These are phyloP conservation scores for Heteromyza rotundicornis DNA, from an alignment of 2,888 invertebrate species.

Conservation along the genomic window DNA sequence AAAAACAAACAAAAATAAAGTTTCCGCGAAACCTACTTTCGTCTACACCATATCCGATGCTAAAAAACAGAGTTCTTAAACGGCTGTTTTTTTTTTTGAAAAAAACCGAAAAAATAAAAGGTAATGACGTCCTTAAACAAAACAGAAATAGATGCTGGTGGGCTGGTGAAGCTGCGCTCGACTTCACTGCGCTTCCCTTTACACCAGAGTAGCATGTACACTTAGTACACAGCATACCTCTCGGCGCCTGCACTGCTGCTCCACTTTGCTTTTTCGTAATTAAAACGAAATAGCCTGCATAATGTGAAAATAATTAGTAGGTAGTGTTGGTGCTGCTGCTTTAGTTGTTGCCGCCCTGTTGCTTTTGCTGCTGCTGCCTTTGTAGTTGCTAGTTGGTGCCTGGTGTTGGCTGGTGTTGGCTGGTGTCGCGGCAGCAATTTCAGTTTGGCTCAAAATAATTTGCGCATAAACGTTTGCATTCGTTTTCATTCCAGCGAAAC, in stretches of 20 bases:
- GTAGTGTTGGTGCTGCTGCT: conserved; percentile 43
- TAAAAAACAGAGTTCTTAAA: no score
- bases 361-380: conserved; percentile 13
- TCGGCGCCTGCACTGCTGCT: not conserved
- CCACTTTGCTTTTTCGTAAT: conserved; percentile 41
- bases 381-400: not conserved
- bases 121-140: no score
- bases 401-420: not conserved
- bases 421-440: not conserved
- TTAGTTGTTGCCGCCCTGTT: conserved; percentile 29
- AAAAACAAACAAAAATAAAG: not conserved
- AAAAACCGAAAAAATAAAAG: no score
- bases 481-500: not conserved
- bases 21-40: no score
- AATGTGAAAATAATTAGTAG: conserved; percentile 56
- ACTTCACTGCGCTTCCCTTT: not conserved
- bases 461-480: not conserved
- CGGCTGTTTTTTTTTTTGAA: no score
- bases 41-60: no score
- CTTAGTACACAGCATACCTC: not conserved
- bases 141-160: no score
- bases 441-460: not conserved
- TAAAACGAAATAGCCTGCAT: conserved; percentile 54
- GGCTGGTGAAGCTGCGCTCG: not conserved
- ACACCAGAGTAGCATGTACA: not conserved